phyloP scores from a whole-genome alignment of 2,113 vertebrate genomes.

The Eclectus roratus region DNA sequence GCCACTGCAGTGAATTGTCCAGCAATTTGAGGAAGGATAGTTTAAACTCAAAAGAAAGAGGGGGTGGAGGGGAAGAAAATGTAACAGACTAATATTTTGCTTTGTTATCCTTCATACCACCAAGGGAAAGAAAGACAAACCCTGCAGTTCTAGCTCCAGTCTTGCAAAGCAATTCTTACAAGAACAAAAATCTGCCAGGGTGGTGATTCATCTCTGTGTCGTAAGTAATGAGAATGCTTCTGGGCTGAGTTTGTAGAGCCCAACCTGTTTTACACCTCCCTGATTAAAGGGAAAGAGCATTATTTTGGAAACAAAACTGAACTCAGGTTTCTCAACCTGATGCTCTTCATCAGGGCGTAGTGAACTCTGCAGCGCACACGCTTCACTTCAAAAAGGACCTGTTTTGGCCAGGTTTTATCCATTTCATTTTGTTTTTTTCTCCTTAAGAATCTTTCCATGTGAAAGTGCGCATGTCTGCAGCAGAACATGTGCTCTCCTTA shows the following conservation, averaged over 20 bases:
- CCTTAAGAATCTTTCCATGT: neutral
- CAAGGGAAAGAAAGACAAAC: constrained; percentile 4
- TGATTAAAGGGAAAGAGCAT: constrained; percentile 50
- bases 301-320: constrained; percentile 53
- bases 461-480: neutral
- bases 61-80: neutral
- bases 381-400: neutral
- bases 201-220: neutral
- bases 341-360: constrained; percentile 17
- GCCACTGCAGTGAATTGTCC: neutral
- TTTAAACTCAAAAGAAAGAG: neutral
- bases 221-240: neutral
- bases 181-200: neutral
- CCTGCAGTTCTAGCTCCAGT: neutral
- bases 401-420: neutral
- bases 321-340: constrained; percentile 46
- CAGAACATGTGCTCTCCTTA: neutral
- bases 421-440: neutral
- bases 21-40: neutral
- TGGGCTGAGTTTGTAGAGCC: constrained; percentile 32
- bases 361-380: neutral
- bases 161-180: neutral
- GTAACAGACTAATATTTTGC: neutral
- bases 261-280: constrained; percentile 19
- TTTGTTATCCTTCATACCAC: neutral